phyloP scores from a whole-genome alignment of 2,113 vertebrate species.

The Eurypyga helias region DNA sequence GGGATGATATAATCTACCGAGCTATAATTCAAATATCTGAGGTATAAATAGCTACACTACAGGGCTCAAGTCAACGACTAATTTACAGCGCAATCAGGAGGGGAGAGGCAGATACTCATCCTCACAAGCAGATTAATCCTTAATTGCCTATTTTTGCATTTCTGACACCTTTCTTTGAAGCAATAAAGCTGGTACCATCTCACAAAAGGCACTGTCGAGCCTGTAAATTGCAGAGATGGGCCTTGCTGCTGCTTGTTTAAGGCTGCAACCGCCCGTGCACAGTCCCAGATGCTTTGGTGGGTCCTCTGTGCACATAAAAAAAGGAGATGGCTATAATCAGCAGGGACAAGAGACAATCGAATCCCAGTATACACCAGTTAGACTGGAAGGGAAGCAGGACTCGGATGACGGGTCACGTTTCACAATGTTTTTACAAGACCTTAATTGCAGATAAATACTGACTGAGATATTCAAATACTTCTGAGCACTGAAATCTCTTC shows the following conservation, averaged over 20 bases:
- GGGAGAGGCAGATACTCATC: not conserved
- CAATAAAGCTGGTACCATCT: not conserved
- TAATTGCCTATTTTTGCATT: conserved; percentile 33
- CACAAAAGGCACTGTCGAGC: not conserved
- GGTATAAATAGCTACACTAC: conserved; percentile 29
- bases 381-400: not conserved
- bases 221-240: not conserved
- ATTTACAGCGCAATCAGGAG: not conserved
- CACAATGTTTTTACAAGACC: not conserved
- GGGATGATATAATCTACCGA: conserved; percentile 34
- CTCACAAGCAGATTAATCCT: not conserved
- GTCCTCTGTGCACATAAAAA: not conserved
- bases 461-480: not conserved
- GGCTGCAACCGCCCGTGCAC: fast-evolving
- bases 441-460: not conserved
- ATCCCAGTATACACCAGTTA: not conserved
- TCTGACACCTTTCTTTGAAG: conserved; percentile 28
- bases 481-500: not conserved
- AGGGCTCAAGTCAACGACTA: not conserved
- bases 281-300: not conserved
- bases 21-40: conserved; percentile 17
- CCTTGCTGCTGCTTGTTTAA: not conserved
- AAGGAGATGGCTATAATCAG: not conserved
- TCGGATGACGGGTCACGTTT: not conserved
- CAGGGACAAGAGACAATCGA: not conserved